These are phyloP conservation scores for Diorhabda elongata DNA, from an alignment of 1,140 invertebrate genomes.

Conservation along the genomic window DNA sequence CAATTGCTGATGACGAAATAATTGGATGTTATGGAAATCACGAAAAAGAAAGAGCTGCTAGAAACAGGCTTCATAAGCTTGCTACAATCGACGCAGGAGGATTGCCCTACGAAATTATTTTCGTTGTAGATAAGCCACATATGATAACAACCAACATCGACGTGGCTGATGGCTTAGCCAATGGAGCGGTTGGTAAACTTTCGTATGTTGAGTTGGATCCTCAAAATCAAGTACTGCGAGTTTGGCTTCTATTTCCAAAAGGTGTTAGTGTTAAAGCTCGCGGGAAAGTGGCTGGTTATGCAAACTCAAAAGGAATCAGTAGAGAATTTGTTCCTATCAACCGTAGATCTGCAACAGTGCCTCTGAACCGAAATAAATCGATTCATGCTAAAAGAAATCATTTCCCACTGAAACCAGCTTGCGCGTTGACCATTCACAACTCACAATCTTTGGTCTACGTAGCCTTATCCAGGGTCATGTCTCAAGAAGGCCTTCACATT, in stretches of 20 bases:
- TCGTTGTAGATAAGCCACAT: slow-evolving; percentile 39
- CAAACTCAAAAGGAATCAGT: neutral
- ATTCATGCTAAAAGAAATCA: neutral
- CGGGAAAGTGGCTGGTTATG: neutral
- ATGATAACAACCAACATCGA: slow-evolving; percentile 46
- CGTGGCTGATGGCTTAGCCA: slow-evolving; percentile 42
- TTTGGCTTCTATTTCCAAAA: neutral
- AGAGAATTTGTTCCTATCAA: slow-evolving; percentile 16
- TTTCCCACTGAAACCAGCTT: neutral
- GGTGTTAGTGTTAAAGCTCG: neutral
- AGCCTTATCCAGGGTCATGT: slow-evolving; percentile 29
- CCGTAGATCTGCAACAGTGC: slow-evolving; percentile 8
- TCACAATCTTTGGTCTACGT: slow-evolving; percentile 30
- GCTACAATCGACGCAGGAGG: slow-evolving; percentile 40
- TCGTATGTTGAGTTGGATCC: slow-evolving; percentile 37
- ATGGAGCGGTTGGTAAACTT: slow-evolving; percentile 43
- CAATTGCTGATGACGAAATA: slow-evolving; percentile 29
- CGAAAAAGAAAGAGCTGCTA: slow-evolving; percentile 4
- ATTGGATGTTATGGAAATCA: slow-evolving; percentile 7
- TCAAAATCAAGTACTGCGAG: neutral
- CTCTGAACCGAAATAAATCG: neutral
- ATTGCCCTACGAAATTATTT: slow-evolving; percentile 41
- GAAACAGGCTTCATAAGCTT: slow-evolving; percentile 43
- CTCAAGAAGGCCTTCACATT: slow-evolving; percentile 32
- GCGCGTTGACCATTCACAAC: slow-evolving; percentile 8